Evolutionary conservation across 2,113 vertebrate species (phyloP), one percentile per base, ranked within the genome.

Genomic region (Nymphicus hollandicus): DNA sequence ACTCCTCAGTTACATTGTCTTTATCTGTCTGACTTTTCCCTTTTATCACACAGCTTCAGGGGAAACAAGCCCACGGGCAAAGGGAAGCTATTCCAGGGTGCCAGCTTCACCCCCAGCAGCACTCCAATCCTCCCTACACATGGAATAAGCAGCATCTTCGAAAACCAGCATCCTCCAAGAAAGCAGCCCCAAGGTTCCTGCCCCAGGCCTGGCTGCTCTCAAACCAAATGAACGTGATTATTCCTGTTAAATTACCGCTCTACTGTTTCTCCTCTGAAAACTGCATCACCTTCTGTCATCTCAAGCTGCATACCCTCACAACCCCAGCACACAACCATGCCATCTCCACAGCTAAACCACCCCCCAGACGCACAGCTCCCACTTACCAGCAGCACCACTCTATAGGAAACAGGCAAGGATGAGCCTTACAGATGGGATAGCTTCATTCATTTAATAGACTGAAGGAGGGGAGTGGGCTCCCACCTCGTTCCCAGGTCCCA

Each of bases 401-500:
- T 10, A 0, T 37, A 31, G 8, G 1, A 1, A 41, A 4, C 17
- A 77, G 20, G 19, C 22, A 70, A 29, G 7, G 4, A 22, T 2
- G 1, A 52, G 5, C 23, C 23, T 58, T 9, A 1, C 5, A 58
- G 23, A 13, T 1, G 0, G 16, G 5, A 3, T 10, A 31, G 13
- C 11, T 47, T 56, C 5, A 23, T 27, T 46, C 17, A 31, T 37
- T 47, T 52, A 65, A 27, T 4, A 70, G 39, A 17, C 10, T 31
- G 25, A 35, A 79, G 37, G 49, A 74, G 43, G 31, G n/a, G 9
- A 11, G 10, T 3, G 20, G 9, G 29, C n/a, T 78, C 25, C 47
- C 27, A 58, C 29, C n/a, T 55, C 9, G 0, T 31, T 31, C 23
- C 71, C 56, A 37, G 39, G 24, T 39, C 39, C 33, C n/a, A 41